Base-by-base conservation (phyloP, 2,888 invertebrate genomes). In the Parnassius smintheus region DNA sequence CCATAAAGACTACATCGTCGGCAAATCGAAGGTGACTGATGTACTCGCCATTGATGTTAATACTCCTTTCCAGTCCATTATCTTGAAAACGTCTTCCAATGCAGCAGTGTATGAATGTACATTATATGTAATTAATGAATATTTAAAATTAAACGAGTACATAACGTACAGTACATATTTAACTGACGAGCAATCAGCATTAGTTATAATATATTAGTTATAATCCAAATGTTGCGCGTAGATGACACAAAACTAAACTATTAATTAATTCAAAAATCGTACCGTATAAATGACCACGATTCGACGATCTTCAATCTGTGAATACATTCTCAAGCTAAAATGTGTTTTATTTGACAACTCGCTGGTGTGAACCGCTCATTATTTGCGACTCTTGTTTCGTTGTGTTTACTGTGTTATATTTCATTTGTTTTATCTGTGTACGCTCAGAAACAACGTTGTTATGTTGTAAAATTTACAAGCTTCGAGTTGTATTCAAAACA, bases 341-440 rank as follows among this genome's bases (percentile, higher is more conserved):
- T 85, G 85, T 82, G 84, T 77, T 85, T 83, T 80, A 82, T 85
- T 85, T 73, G 75, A 77, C 78, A 83, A 80, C 80, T 83, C 81
- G 82, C 82, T 83, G 78, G 77, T 74, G 74, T 64, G 66, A 72
- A 74, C 70, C 74, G 69, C 74, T 70, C 69, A 72, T 77, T 78
- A 77, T 78, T 76, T 75, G 74, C 73, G 70, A 67, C 67, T 59
- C 65, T 45, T 56, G 61, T 56, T 44, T 61, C 61, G 49, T 18
- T 35, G 56, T 44, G 44, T 58, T 52, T 57, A 56, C 52, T 10
- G 12, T 13, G 8, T 22, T 57, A 1, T 62, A 53, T 62, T 48
- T 57, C 25, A 22, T 57, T 54, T 62, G 54, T 53, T 57, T 62
- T 54, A 54, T 62, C 54, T 53, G 49, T 60, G 46, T 35, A 53